Conservation (phyloP, 1,140 invertebrate genomes). For the Coboldia fuscipes region DNA sequence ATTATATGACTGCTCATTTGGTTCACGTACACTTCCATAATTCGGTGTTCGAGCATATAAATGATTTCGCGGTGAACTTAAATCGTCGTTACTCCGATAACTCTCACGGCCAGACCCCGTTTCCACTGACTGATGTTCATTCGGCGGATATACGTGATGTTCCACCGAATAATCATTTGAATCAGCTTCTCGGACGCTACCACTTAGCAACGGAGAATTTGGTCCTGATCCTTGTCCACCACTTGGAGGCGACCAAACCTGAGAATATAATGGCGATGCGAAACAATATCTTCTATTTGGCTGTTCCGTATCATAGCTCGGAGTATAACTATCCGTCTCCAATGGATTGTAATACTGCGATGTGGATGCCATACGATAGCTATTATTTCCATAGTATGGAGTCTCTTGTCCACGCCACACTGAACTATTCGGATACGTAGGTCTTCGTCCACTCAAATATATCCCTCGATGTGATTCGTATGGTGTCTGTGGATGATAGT, state of each 20-base stretch:
- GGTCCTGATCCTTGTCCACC: constrained; percentile 18
- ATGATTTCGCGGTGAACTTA: too few relatives aligned
- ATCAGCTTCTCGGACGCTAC: constrained; percentile 18
- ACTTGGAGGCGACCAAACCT: constrained; percentile 19
- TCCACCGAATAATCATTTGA: constrained; percentile 14
- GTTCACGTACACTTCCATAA: too few relatives aligned
- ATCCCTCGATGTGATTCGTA: constrained; percentile 19
- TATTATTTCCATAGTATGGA: neutral
- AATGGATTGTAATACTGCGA: constrained; percentile 16
- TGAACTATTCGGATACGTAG: constrained; percentile 6
- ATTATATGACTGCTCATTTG: too few relatives aligned
- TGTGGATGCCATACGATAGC: constrained; percentile 7
- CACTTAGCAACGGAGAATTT: constrained; percentile 18
- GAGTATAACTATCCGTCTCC: constrained; percentile 20
- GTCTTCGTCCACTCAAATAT: constrained; percentile 12
- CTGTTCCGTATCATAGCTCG: constrained; percentile 20
- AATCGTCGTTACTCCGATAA: too few relatives aligned
- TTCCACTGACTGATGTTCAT: constrained; percentile 19
- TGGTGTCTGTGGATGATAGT: constrained; percentile 19
- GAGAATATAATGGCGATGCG: constrained; percentile 19
- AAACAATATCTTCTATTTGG: constrained; percentile 20
- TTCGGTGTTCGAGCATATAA: too few relatives aligned
- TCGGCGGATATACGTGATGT: constrained; percentile 13
- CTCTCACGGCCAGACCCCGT: too few relatives aligned
- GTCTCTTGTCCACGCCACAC: neutral